Evolutionary conservation across 2,797 vertebrate genomes (phyloP).

Genomic region (Pelochelys cantorii): DNA sequence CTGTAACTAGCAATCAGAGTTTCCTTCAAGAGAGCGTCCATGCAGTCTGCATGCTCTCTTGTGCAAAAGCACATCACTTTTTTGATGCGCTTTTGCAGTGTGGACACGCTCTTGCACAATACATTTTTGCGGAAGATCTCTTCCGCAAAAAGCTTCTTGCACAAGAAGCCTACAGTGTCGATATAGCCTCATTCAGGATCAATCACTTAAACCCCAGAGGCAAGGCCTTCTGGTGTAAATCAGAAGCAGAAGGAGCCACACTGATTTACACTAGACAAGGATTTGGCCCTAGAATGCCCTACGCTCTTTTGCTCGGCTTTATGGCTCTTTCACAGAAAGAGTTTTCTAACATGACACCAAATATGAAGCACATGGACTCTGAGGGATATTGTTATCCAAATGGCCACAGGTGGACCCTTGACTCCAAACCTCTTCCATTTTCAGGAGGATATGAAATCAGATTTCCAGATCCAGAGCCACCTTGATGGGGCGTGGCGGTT

Average conservation of each 20-base stretch:
- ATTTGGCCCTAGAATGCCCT: neutral
- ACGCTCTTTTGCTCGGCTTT: neutral
- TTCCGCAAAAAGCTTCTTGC: too few relatives aligned
- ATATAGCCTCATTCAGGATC: neutral
- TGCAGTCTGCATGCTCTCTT: too few relatives aligned
- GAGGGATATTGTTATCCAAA: fast-evolving
- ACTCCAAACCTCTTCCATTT: neutral
- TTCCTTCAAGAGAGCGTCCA: too few relatives aligned
- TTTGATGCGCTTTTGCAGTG: too few relatives aligned
- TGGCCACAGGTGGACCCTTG: fast-evolving
- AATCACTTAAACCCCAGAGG: neutral
- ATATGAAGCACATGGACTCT: fast-evolving
- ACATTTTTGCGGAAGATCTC: too few relatives aligned
- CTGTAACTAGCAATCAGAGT: too few relatives aligned
- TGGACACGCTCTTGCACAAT: too few relatives aligned
- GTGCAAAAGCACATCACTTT: too few relatives aligned
- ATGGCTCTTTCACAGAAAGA: fast-evolving
- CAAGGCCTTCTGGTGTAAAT: neutral
- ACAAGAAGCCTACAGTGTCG: neutral
- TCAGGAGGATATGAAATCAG: neutral
- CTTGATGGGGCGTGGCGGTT: neutral
- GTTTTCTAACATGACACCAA: fast-evolving
- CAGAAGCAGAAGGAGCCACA: neutral
- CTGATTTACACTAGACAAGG: neutral
- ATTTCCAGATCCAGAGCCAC: neutral